Conservation (phyloP, 1,140 invertebrate genomes). For the Meloidogyne floridensis region DNA sequence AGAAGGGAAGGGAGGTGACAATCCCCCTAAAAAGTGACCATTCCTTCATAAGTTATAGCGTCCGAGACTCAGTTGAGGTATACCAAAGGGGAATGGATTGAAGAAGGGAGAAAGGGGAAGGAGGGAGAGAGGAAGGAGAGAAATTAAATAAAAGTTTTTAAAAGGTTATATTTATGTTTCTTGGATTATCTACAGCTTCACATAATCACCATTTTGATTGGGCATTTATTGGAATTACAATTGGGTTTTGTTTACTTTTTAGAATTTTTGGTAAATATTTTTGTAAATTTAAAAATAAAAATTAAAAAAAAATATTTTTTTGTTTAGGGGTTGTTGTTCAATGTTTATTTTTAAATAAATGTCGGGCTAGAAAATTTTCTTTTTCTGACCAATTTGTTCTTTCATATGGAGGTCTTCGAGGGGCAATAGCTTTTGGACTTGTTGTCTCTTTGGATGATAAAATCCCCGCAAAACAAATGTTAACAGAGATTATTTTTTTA, state of each 20-base stretch:
- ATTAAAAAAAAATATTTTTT: too few species aligned
- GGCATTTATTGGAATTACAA: constrained; percentile 87
- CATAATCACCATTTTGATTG: constrained; percentile 77
- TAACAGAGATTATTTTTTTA: neutral
- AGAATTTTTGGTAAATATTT: constrained; percentile 73
- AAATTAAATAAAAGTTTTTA: neutral
- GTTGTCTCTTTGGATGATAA: constrained; percentile 67
- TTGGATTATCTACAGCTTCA: constrained; percentile 86
- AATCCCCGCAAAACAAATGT: constrained; percentile 67
- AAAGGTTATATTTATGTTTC: constrained; percentile 87
- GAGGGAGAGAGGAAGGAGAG: too few species aligned
- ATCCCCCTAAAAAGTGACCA: too few species aligned
- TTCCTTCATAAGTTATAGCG: too few species aligned
- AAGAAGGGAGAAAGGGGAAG: neutral
- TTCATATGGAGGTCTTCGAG: constrained; percentile 52
- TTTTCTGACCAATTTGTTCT: constrained; percentile 68
- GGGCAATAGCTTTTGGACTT: constrained; percentile 55
- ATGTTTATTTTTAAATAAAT: constrained; percentile 57
- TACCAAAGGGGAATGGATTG: too few species aligned
- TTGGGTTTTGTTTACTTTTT: constrained; percentile 90
- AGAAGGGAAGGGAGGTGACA: too few species aligned
- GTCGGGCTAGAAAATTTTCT: constrained; percentile 65
- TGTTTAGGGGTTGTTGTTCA: constrained; percentile 54
- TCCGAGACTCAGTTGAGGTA: too few species aligned
- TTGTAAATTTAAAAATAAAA: too few species aligned